Base-by-base conservation (phyloP, 2,888 invertebrate genomes). In the Tenthredo amoena region DNA sequence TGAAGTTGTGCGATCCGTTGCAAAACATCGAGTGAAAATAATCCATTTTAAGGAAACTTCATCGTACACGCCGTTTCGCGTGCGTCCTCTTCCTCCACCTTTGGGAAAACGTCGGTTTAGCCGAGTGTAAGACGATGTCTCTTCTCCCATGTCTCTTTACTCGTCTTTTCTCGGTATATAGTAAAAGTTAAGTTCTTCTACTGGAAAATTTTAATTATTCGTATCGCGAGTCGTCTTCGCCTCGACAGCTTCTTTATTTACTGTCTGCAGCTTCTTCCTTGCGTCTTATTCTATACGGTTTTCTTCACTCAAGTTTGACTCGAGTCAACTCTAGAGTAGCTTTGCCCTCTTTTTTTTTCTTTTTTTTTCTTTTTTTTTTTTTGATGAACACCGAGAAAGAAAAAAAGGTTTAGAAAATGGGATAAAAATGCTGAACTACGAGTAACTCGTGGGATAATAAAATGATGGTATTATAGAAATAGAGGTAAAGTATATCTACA, bases 201-300 rank as follows among this genome's bases (percentile, higher is more conserved):
- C 88, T 88, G 89, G 90, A 91, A 92, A 91, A 91, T 92, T 91
- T 91, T 91, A 92, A 92, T 92, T 92, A 92, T 92, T 92, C 89
- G 89, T 91, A 88, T 90, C 90, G 90, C 88, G 89, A 90, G 90
- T 81, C 55, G 31, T 55, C 79, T 58, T 62, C 79, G 77, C 77
- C 77, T 77, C 77, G 77, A 50, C 47, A 77, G 50, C 77, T 50
- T 77, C 77, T 77, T 55, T 77, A 77, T 77, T 77, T 55, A 40
- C 55, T 77, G 55, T 77, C 47, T 74, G 43, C 43, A 74, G 74
- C n/a, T 43, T 74, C 43, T n/a, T 10, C 10, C 74, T 43, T 21
- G 12, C 43, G 72, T 74, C n/a, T 43, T n/a, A 55, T 55, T 68
- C 68, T 68, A 68, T 68, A 40, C 40, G 15, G 34, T 34, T 50